Evolutionary conservation across 2,113 vertebrate species (phyloP).

Genomic region (Coracopsis vasa): DNA sequence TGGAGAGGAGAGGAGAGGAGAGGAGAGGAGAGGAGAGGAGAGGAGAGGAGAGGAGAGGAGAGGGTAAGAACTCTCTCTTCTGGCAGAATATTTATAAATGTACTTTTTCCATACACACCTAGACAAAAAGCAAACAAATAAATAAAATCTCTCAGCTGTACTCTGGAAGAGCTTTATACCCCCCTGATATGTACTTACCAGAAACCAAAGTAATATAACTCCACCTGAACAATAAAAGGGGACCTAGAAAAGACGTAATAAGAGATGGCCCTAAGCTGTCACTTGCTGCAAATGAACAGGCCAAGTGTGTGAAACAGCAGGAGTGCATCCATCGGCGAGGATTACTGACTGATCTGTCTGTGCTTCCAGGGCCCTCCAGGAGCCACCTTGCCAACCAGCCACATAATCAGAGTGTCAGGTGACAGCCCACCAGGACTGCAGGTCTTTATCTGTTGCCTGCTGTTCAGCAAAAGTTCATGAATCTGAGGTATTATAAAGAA

Average conservation of each 20-base stretch:
- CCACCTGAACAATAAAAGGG: neutral
- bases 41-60: no score
- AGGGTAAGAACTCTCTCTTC: neutral
- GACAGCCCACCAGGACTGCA: neutral
- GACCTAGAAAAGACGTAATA: neutral
- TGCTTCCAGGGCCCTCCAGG: neutral
- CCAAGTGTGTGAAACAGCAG: neutral
- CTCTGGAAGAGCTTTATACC: neutral
- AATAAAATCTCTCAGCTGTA: neutral
- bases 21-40: no score
- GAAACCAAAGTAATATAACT: neutral
- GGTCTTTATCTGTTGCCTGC: neutral
- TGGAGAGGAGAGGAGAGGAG: rapidly evolving
- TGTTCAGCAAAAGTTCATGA: neutral
- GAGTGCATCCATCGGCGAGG: rapidly evolving
- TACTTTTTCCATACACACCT: neutral
- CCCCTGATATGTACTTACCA: neutral
- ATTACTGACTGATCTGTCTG: neutral
- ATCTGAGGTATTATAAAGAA: neutral
- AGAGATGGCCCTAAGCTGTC: neutral
- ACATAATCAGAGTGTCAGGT: neutral
- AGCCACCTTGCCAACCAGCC: neutral
- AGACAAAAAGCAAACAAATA: neutral
- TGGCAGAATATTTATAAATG: neutral
- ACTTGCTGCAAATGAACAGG: neutral